Base-by-base conservation (phyloP, 2,113 vertebrate genomes). In the Isichthys henryi region DNA sequence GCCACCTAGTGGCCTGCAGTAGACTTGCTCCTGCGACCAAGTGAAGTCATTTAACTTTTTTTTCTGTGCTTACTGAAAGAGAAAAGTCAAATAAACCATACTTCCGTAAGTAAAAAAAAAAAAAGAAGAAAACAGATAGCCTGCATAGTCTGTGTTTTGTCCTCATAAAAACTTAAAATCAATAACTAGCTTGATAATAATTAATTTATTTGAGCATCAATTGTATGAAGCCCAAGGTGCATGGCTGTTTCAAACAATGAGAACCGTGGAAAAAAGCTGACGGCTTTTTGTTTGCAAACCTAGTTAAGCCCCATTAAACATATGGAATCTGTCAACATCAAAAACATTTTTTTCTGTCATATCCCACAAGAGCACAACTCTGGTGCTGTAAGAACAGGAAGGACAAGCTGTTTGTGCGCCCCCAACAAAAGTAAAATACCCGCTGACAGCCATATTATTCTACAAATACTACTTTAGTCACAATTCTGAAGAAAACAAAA, bases 1-100 rank as follows among this genome's bases (percentile, higher is more conserved):
- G 46, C 89, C 89, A 90, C 87, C 89, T 90, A 88, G 89, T 90
- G 89, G 66, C 21, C 2, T 2, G 74, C 23, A 15, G 84, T 66
- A 88, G 19, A 62, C 3, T 43, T 88, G 50, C 27, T 56, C 46
- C 23, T 35, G 82, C n/a, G 45, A 48, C 45, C 23, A 48, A 8
- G 11, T 83, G 80, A 46, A 45, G 7, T 82, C 43, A 82, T 43
- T 19, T 46, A 17, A 15, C n/a, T 45, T 45, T 39, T 82, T 27
- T 82, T 43, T 84, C 39, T 84, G 45, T 48, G 11, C 4, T 48
- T 23, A 46, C 19, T 83, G 45, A 45, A 23, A 19, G 80, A 48
- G n/a, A 84, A 83, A 84, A 46, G 6, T 84, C 3, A 43, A 83
- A 9, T 83, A 21, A 82, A 80, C 4, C 5, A 82, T 31, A 35